Evolutionary conservation across 2,888 invertebrate species (phyloP).

Genomic region (Netelia virgata): DNA sequence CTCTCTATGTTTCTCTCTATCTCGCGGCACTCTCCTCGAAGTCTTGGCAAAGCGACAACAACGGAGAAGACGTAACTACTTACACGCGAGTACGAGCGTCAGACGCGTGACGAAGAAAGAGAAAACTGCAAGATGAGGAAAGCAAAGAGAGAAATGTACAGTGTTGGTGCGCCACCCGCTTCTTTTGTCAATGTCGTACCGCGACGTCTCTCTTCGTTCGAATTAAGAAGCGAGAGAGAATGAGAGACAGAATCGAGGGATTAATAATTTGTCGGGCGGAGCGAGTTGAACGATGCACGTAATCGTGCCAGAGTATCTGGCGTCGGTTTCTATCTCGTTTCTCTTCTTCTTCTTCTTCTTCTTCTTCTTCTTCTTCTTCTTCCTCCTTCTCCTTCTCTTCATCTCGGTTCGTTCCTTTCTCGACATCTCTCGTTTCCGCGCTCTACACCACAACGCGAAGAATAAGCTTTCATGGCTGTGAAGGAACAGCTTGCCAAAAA

Average conservation of each 20-base stretch:
- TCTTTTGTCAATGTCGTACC: slow-evolving; percentile 75
- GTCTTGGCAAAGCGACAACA: slow-evolving; percentile 55
- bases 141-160: slow-evolving; percentile 60
- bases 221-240: slow-evolving; percentile 79
- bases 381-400: slow-evolving; percentile 10
- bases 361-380: slow-evolving; percentile 48
- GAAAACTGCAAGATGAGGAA: slow-evolving; percentile 50
- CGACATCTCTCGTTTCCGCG: slow-evolving; percentile 41
- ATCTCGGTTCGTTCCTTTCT: slow-evolving; percentile 53
- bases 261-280: slow-evolving; percentile 80
- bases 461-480: slow-evolving; percentile 46
- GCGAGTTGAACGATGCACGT: slow-evolving; percentile 39
- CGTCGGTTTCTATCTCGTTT: slow-evolving; percentile 65
- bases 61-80: slow-evolving; percentile 16
- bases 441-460: slow-evolving; percentile 35
- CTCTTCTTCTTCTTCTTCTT: slow-evolving; percentile 27
- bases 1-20: slow-evolving; percentile 11
- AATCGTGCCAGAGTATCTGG: slow-evolving; percentile 72
- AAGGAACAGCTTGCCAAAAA: slow-evolving; percentile 61
- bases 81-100: slow-evolving; percentile 5
- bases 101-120: not conserved
- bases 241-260: slow-evolving; percentile 73
- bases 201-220: slow-evolving; percentile 78
- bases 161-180: slow-evolving; percentile 57
- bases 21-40: slow-evolving; percentile 1